Conservation (phyloP, 2,797 vertebrate species). For the Cryptoblepharus egeriae region DNA sequence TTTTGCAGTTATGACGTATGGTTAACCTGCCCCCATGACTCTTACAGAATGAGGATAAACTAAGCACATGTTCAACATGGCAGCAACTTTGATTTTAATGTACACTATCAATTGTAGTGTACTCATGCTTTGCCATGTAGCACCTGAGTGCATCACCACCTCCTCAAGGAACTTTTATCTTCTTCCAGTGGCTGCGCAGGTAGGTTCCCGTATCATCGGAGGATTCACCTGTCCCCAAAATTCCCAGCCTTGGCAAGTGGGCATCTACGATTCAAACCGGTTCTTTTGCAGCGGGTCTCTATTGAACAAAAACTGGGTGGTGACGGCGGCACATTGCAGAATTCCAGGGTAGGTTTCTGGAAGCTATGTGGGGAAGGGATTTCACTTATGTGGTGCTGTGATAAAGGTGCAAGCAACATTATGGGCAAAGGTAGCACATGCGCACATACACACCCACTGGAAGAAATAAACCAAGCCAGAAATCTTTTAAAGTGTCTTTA, state of each 20-base stretch:
- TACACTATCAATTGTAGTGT: background rate
- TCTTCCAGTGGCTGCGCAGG: background rate
- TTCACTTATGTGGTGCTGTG: no score
- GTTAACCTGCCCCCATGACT: no score
- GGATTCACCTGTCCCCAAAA: background rate
- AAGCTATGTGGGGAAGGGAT: background rate
- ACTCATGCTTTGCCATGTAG: background rate
- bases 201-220: slow-evolving; percentile 25
- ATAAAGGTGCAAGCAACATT: no score
- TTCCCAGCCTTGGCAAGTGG: background rate
- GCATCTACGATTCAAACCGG: background rate
- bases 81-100: no score
- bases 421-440: no score
- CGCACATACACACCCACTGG: no score
- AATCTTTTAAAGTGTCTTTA: no score
- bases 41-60: no score
- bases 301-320: slow-evolving; percentile 50
- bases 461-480: no score
- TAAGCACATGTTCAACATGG: no score
- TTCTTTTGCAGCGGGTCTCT: background rate
- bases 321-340: slow-evolving; percentile 62
- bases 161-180: background rate
- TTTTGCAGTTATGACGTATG: no score
- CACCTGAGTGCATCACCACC: background rate
- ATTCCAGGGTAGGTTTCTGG: slow-evolving; percentile 6